A percentile compares a stretch with the other conserved stretches of the same genome.
phyloP scores from a whole-genome alignment of 2,797 vertebrate species.

The Phyllotis vaccarum region DNA sequence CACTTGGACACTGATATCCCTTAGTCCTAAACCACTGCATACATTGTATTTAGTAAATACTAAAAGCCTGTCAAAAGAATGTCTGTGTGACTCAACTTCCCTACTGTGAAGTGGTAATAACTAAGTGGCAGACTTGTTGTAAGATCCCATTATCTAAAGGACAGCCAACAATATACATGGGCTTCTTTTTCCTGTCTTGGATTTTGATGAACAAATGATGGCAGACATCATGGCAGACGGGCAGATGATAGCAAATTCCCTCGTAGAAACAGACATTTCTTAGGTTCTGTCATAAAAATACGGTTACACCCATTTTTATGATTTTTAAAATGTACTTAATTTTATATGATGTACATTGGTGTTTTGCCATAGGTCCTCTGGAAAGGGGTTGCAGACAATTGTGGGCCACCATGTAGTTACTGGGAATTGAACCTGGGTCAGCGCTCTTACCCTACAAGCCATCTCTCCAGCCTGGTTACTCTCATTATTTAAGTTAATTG shows the following conservation, averaged over 20 bases:
- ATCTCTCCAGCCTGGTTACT: background rate
- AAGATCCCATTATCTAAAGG: background rate
- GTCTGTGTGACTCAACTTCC: background rate
- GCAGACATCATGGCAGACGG: no score
- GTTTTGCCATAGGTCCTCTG: background rate
- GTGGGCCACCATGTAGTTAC: background rate
- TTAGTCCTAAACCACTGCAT: background rate
- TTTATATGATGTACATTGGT: background rate
- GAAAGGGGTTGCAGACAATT: background rate
- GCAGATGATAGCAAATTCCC: background rate
- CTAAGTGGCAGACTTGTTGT: background rate
- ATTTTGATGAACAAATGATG: background rate
- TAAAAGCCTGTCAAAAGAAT: background rate
- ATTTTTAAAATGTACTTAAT: background rate
- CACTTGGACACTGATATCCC: background rate
- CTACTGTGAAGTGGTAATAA: constrained; percentile 15
- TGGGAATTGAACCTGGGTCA: background rate
- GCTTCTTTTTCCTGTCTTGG: background rate
- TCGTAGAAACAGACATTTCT: constrained; percentile 6
- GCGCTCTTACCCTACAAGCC: background rate
- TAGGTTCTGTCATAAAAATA: background rate
- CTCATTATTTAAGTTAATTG: background rate
- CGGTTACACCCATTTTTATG: background rate
- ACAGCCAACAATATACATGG: background rate
- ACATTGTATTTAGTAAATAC: background rate